phyloP scores from a whole-genome alignment of 2,113 vertebrate genomes.

The Burhinus oedicnemus region DNA sequence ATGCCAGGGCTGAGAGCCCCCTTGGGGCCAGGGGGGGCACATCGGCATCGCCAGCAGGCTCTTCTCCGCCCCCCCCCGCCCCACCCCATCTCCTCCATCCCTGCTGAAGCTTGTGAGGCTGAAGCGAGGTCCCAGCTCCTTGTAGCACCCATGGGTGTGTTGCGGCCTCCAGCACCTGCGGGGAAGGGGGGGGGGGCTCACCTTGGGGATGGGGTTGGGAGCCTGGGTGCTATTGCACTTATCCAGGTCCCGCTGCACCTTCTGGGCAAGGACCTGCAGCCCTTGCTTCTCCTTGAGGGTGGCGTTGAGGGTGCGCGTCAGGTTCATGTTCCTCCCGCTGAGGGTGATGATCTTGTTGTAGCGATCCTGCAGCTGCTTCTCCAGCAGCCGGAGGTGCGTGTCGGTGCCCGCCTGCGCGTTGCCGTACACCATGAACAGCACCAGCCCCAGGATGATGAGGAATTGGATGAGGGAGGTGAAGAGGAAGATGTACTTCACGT shows the following conservation, averaged over 20 bases:
- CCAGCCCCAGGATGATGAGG: conserved; percentile 91
- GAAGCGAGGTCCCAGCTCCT: neutral
- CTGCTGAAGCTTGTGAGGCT: too few relatives aligned
- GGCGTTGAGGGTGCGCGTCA: conserved; percentile 70
- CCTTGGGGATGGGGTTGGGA: neutral
- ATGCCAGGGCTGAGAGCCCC: neutral
- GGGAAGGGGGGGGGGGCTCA: accelerated
- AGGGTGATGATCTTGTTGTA: conserved; percentile 63
- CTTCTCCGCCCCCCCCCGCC: neutral
- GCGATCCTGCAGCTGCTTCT: conserved; percentile 72
- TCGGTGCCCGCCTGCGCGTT: conserved; percentile 83
- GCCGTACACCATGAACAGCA: conserved; percentile 94
- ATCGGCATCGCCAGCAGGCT: accelerated
- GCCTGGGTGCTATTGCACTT: conserved; percentile 67
- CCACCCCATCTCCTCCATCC: neutral
- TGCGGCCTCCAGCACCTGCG: too few relatives aligned
- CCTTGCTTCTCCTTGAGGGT: conserved; percentile 30
- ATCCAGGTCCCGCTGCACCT: conserved; percentile 40
- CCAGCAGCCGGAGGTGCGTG: conserved; percentile 77
- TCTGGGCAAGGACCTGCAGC: neutral
- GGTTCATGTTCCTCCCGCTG: conserved; percentile 58
- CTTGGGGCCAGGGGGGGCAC: too few relatives aligned
- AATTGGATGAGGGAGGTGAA: conserved; percentile 92
- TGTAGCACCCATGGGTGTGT: neutral
- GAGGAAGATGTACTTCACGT: conserved; percentile 90